Conservation (phyloP, 2,888 invertebrate species). For the Ctenicera cuprea region DNA sequence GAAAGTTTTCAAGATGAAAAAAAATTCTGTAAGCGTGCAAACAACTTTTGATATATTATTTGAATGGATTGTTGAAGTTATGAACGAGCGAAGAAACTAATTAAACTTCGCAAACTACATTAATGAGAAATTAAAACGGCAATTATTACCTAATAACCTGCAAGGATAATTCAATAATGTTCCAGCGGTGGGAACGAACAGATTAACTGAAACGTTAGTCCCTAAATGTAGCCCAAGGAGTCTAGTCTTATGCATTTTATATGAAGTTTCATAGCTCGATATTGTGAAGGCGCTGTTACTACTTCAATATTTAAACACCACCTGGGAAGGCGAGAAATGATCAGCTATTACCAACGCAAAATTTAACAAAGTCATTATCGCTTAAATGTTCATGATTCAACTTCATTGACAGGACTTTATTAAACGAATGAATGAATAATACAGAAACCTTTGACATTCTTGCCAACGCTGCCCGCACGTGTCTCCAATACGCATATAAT, state of each 20-base stretch:
- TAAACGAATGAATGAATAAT: conserved; percentile 19
- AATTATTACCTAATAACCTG: conserved; percentile 49
- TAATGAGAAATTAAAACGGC: conserved; percentile 49
- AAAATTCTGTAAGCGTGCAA: conserved; percentile 10
- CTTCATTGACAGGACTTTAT: conserved; percentile 22
- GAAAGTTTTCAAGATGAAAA: conserved; percentile 14
- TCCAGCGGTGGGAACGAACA: conserved; percentile 47
- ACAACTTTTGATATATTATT: conserved; percentile 14
- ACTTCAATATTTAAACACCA: conserved; percentile 52
- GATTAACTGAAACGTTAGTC: conserved; percentile 48
- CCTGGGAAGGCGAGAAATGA: conserved; percentile 41
- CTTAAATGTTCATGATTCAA: conserved; percentile 24
- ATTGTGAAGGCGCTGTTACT: conserved; percentile 46
- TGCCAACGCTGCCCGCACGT: neutral
- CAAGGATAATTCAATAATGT: conserved; percentile 47
- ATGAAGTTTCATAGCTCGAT: conserved; percentile 51
- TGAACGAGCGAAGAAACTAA: conserved; percentile 41
- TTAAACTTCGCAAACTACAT: conserved; percentile 44
- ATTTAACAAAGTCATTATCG: conserved; percentile 36
- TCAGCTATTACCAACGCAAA: conserved; percentile 27
- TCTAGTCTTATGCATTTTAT: conserved; percentile 53
- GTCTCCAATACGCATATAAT: neutral
- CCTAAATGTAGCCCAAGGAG: conserved; percentile 46
- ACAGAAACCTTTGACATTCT: conserved; percentile 1
- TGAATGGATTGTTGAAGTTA: conserved; percentile 22